Evolutionary conservation across 2,113 vertebrate genomes (phyloP), one percentile per base, ranked within the genome.

Genomic region (Muntiacus reevesi): DNA sequence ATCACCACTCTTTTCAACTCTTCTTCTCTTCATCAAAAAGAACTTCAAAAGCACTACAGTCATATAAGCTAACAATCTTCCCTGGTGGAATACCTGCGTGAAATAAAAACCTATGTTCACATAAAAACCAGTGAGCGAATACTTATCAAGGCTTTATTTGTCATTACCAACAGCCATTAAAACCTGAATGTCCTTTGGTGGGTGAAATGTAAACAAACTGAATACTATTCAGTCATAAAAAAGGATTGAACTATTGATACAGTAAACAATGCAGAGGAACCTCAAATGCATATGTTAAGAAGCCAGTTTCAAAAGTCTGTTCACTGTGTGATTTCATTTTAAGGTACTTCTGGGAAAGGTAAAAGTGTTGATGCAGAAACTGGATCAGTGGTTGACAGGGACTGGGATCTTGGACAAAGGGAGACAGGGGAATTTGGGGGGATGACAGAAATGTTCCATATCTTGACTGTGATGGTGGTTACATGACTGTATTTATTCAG

Each of bases 281-380:
- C 17, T 81, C 40, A 89, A 85, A 79, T 50, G 57, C 67, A 62
- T 79, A 30, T 83, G 15, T 90, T 54, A 74, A 94, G 86, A 82
- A 97, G 64, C 21, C 81, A n/a, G 67, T 25, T 45, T 92, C 90
- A 92, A 81, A 78, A 50, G 82, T 47, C 64, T 81, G 3, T 55
- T 11, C 67, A 40, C 59, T 55, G 21, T 86, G 25, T 90, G 52
- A 81, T n/a, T 89, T 59, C 59, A 33, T 94, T 94, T 87, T 87
- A 82, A 43, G 14, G 87, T 28, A 43, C 45, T n/a, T 97, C 89
- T 84, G 54, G 92, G 89, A 97, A 89, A 93, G 19, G 81, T 76
- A 30, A 55, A 88, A 62, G 54, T 60, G 84, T 67, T 4, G 11
- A 21, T 60, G 28, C 16, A 81, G 54, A 95, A 74, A 93, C 50